Conservation (phyloP, 2,888 invertebrate species). For the Hydraecia micacea region DNA sequence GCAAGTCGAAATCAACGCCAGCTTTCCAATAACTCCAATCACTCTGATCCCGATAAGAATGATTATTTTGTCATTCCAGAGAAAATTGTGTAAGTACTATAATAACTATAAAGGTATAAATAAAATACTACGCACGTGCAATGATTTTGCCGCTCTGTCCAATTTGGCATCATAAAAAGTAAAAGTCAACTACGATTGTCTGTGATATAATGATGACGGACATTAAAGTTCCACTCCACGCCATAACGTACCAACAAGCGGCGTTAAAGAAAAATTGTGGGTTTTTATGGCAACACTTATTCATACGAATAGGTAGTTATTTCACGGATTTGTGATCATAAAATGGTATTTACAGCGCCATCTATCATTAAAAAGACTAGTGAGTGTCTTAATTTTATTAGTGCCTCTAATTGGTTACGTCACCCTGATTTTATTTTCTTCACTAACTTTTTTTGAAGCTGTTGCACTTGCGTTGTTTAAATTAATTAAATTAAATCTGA, state of each 20-base stretch:
- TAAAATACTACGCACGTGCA: conserved; percentile 60
- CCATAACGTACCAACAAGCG: conserved; percentile 32
- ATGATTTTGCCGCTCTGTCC: conserved; percentile 43
- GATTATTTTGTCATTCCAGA: conserved; percentile 22
- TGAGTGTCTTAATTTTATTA: not conserved
- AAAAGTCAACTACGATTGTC: conserved; percentile 68
- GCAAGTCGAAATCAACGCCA: conserved; percentile 17
- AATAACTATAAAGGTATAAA: conserved; percentile 28
- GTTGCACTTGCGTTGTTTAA: not conserved
- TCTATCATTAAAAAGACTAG: conserved; percentile 4
- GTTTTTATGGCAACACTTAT: conserved; percentile 32
- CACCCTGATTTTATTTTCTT: not conserved
- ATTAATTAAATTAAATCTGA: not conserved
- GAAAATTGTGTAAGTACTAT: conserved; percentile 43
- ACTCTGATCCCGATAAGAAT: conserved; percentile 38
- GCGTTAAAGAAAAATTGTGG: conserved; percentile 26
- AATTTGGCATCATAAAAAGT: conserved; percentile 70
- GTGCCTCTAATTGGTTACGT: conserved; percentile 26
- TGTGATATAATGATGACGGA: conserved; percentile 70
- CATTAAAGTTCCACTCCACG: conserved; percentile 66
- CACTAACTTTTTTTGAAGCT: too few species aligned
- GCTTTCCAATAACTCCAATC: conserved; percentile 34
- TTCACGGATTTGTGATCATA: conserved; percentile 31
- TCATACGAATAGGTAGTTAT: conserved; percentile 17
- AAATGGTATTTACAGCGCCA: not conserved